Percentiles rank a stretch among this genome's conserved stretches.
phyloP scores from a whole-genome alignment of 2,113 vertebrate species.

The Lates calcarifer region DNA sequence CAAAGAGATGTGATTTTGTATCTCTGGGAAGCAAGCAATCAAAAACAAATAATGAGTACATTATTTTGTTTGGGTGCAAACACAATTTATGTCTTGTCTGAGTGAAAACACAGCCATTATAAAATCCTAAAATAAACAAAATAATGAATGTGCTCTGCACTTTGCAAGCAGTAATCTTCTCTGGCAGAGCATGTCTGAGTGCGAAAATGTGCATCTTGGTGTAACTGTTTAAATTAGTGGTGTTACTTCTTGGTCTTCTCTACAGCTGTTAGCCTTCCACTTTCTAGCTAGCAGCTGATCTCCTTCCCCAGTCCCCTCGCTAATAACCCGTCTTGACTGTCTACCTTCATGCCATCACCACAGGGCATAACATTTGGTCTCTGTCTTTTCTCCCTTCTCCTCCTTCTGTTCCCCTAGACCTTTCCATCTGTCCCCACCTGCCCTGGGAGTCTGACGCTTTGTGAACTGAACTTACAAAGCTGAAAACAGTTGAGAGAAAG shows the following conservation, averaged over 20 bases:
- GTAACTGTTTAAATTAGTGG: conserved; percentile 18
- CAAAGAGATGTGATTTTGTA: conserved; percentile 49
- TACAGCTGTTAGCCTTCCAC: conserved; percentile 19
- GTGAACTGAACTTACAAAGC: conserved; percentile 29
- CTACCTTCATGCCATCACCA: conserved; percentile 55
- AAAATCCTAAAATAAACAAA: conserved; percentile 30
- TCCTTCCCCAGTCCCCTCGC: conserved; percentile 18
- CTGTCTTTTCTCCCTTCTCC: conserved; percentile 40
- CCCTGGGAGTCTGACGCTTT: conserved; percentile 25
- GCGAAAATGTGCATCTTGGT: conserved; percentile 3
- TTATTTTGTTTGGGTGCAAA: conserved; percentile 49
- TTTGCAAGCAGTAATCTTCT: conserved; percentile 7
- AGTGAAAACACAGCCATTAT: conserved; percentile 51
- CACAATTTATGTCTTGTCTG: conserved; percentile 55
- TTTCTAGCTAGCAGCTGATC: conserved; percentile 15
- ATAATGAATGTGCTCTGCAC: conserved; percentile 28
- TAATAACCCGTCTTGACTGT: conserved; percentile 49
- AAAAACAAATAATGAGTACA: conserved; percentile 59
- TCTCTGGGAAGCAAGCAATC: conserved; percentile 53
- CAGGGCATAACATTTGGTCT: conserved; percentile 63
- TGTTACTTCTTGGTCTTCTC: conserved; percentile 24
- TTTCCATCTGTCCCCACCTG: conserved; percentile 68
- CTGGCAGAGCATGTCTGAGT: neutral
- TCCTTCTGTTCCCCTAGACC: conserved; percentile 58
- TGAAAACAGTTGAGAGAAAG: conserved; percentile 32